Base-by-base conservation (phyloP, 2,888 invertebrate genomes). In the Drepana falcataria region DNA sequence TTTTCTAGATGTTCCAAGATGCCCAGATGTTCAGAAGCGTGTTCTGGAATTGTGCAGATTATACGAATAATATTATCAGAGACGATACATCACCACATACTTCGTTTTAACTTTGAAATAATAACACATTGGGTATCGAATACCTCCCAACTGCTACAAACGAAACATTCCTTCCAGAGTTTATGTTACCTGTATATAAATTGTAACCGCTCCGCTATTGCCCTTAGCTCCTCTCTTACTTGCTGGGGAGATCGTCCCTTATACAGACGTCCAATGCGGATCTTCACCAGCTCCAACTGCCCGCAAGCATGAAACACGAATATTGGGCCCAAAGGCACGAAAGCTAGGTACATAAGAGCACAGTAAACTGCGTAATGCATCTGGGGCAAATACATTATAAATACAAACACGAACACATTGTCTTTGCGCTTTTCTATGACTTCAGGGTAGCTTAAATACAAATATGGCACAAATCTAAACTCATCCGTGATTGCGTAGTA, bases 391-490 rank as follows among this genome's bases (percentile, higher is more conserved):
- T 70, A 69, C 0, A 64, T 48, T 0, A 37, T 4, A 37, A 54
- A 0, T 1, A 64, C 2, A 55, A 53, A 80, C 0, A 72, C 55
- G 1, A 49, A 41, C 0, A 69, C 9, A 53, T 59, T 61, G 4
- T 76, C 58, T 34, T 74, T 75, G 2, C 61, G 55, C 0, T 65
- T 44, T 48, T 80, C 75, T 35, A 79, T 58, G 47, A 61, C 2
- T 1, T 49, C 37, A 2, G 83, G 81, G 49, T 68, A 79, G 0
- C 60, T 49, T 2, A 78, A 9, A 0, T 77, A 72, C 49, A 73
- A 74, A 0, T 71, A 2, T 1, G 61, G 69, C 1, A 78, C 59
- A 2, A 68, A 48, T 56, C 48, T 58, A 21, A 73, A 69, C 2
- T 75, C 65, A 3, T 64, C 64, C 2, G 51, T 63, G n/a, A 47